Conservation (phyloP, 2,113 vertebrate genomes). For the Thunnus thynnus region DNA sequence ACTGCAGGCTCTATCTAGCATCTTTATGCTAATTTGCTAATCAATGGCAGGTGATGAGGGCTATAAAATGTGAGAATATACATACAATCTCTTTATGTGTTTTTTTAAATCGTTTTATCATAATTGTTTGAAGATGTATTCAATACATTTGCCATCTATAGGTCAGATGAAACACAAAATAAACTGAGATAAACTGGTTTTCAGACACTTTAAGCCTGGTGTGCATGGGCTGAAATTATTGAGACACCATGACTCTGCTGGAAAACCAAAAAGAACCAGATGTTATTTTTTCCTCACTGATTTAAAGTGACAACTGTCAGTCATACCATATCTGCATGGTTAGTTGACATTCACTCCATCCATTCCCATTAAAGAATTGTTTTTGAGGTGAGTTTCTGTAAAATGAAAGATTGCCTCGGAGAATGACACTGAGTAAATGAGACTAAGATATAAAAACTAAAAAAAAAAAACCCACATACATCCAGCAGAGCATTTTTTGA, state of each 20-base stretch:
- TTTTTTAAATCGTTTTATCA: neutral
- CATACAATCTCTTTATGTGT: neutral
- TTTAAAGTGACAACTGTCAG: conserved; percentile 36
- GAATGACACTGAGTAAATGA: conserved; percentile 24
- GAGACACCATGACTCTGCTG: neutral
- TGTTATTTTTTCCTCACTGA: conserved; percentile 14
- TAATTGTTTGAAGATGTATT: neutral
- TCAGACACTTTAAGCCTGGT: neutral
- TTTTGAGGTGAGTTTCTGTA: conserved; percentile 15
- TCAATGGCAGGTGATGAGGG: too few relatives aligned
- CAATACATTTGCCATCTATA: neutral
- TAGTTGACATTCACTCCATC: conserved; percentile 41
- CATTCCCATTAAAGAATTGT: conserved; percentile 32
- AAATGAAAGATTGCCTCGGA: conserved; percentile 37
- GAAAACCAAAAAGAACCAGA: conserved; percentile 31
- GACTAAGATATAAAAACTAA: neutral
- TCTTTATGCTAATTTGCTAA: too few relatives aligned
- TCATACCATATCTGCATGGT: conserved; percentile 29
- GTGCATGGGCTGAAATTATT: neutral
- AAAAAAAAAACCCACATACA: neutral
- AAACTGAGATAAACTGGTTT: neutral
- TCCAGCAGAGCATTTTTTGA: conserved; percentile 70
- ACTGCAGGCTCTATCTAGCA: too few relatives aligned
- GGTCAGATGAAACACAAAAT: neutral
- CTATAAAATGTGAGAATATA: too few relatives aligned